phyloP scores from a whole-genome alignment of 2,797 vertebrate species.

The Enteromius viviparus region DNA sequence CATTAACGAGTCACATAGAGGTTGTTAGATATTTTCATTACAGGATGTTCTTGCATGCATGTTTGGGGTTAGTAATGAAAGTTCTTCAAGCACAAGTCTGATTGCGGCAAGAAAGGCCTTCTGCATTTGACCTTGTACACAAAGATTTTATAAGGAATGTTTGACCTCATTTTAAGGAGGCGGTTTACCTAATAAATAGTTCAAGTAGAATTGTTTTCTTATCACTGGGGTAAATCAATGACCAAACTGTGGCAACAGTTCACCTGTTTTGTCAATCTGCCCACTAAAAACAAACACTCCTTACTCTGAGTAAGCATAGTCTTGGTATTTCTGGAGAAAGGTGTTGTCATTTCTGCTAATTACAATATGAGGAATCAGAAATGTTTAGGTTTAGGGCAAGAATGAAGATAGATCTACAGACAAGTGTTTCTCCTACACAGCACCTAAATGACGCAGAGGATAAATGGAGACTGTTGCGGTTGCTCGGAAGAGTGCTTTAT shows the following conservation, averaged over 20 bases:
- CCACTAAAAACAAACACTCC: slow-evolving; percentile 66
- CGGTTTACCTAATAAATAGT: slow-evolving; percentile 29
- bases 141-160: slow-evolving; percentile 30
- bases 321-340: slow-evolving; percentile 56
- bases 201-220: slow-evolving; percentile 41
- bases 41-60: not conserved
- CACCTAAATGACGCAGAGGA: not conserved
- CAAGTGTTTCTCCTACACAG: not conserved
- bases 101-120: slow-evolving; percentile 56
- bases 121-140: slow-evolving; percentile 44
- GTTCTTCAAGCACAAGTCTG: slow-evolving; percentile 1
- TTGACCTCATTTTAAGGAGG: slow-evolving; percentile 27
- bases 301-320: slow-evolving; percentile 43
- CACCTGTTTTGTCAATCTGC: slow-evolving; percentile 55
- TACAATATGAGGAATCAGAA: slow-evolving; percentile 61
- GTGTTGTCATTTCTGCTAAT: slow-evolving; percentile 64
- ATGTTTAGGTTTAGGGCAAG: slow-evolving; percentile 6
- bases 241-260: slow-evolving; percentile 10
- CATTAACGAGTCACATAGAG: not conserved
- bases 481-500: not conserved
- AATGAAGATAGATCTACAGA: not conserved
- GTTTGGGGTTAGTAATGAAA: not conserved
- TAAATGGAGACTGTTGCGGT: not conserved
- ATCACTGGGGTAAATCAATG: slow-evolving; percentile 40
- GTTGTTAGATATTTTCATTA: slow-evolving; percentile 21